Percentiles rank a stretch among this genome's conserved stretches.
Evolutionary conservation across 1,140 invertebrate genomes (phyloP).

Genomic region (Drosophila eugracilis): DNA sequence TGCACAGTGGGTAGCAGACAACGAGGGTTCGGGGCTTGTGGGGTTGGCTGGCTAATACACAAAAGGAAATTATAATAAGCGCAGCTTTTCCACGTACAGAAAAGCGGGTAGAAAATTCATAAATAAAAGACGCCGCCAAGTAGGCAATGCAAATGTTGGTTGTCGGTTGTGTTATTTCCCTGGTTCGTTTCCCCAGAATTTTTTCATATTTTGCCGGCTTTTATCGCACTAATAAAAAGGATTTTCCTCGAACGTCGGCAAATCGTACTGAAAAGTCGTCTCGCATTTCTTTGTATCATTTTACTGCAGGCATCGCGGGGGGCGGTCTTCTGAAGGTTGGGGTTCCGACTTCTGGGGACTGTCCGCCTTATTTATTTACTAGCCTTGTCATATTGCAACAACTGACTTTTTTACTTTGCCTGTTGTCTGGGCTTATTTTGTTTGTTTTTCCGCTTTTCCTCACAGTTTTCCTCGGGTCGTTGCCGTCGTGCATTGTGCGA

Average conservation of each 20-base stretch:
- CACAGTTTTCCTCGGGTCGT: conserved; percentile 12
- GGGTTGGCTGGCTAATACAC: conserved; percentile 51
- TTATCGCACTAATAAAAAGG: conserved; percentile 83
- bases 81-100: conserved; percentile 51
- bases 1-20: conserved; percentile 65
- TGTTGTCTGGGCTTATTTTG: conserved; percentile 58
- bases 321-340: conserved; percentile 4
- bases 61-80: conserved; percentile 79
- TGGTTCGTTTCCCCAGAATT: conserved; percentile 17
- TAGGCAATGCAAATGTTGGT: conserved; percentile 74
- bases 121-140: conserved; percentile 75
- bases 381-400: conserved; percentile 74
- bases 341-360: conserved; percentile 20
- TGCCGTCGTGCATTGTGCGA: conserved; percentile 41
- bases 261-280: conserved; percentile 46
- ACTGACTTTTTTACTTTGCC: conserved; percentile 35
- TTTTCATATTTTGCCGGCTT: conserved; percentile 48
- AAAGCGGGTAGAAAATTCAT: conserved; percentile 29
- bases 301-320: conserved; percentile 52
- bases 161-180: conserved; percentile 27
- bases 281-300: conserved; percentile 80
- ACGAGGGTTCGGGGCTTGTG: conserved; percentile 9
- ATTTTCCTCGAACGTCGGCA: conserved; percentile 63
- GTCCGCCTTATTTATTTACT: conserved; percentile 57
- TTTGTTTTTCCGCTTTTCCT: conserved; percentile 51